Conservation (phyloP, 1,140 invertebrate species). For the Drosophila cardini region DNA sequence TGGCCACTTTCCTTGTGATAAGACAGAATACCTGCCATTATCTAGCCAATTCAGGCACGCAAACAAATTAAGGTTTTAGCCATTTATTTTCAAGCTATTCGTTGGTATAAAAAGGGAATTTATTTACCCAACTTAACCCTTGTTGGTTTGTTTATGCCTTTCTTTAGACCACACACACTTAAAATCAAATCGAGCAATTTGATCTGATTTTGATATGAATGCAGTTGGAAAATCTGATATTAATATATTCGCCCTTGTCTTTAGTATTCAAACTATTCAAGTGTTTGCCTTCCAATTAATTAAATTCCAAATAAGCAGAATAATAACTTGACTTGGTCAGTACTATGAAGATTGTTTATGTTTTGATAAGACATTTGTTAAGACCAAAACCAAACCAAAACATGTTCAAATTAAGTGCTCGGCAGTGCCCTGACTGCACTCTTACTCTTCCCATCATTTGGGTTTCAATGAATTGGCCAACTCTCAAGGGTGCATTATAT, state of each 20-base stretch:
- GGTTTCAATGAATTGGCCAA: constrained; percentile 42
- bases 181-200: constrained; percentile 44
- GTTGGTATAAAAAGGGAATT: too few relatives aligned
- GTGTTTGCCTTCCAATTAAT: constrained; percentile 76
- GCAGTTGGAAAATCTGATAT: background rate
- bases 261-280: constrained; percentile 39
- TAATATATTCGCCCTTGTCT: background rate
- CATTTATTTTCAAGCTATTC: too few relatives aligned
- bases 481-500: constrained; percentile 76
- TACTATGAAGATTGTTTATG: constrained; percentile 44
- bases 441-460: background rate
- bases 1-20: background rate
- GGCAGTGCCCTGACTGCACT: constrained; percentile 30
- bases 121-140: too few relatives aligned
- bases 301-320: constrained; percentile 56
- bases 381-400: constrained; percentile 50
- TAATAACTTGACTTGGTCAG: constrained; percentile 5
- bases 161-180: constrained; percentile 40
- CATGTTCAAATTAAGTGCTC: constrained; percentile 66
- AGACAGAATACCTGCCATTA: background rate
- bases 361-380: constrained; percentile 67
- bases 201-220: constrained; percentile 35
- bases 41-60: background rate
- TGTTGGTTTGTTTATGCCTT: background rate
- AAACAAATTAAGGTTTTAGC: too few relatives aligned